Conservation (phyloP, 2,113 vertebrate genomes). For the Poeciliopsis retropinna region DNA sequence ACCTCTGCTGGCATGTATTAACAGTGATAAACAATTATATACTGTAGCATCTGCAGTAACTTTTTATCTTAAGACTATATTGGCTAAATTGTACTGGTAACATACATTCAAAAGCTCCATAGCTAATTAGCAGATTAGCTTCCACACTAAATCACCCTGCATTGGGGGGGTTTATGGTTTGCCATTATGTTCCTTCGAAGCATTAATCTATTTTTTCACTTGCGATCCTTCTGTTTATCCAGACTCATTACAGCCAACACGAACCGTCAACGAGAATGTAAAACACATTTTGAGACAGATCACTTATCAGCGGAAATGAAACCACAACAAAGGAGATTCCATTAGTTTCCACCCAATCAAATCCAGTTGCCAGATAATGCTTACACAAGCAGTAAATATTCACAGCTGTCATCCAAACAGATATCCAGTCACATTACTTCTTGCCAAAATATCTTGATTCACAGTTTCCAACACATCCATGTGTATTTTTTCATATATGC, state of each 20-base stretch:
- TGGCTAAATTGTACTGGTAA: background rate
- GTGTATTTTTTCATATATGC: background rate
- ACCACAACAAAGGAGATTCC: conserved; percentile 34
- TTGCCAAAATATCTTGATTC: conserved; percentile 4
- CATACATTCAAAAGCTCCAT: background rate
- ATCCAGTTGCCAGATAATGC: conserved; percentile 44
- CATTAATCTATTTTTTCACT: background rate
- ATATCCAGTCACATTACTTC: conserved; percentile 16
- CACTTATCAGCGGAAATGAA: conserved; percentile 59
- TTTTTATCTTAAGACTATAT: no score
- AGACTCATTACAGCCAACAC: conserved; percentile 17
- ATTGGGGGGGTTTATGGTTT: background rate
- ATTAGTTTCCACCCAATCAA: conserved; percentile 59
- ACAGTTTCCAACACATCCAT: conserved; percentile 7
- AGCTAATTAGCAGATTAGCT: background rate
- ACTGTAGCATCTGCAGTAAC: no score
- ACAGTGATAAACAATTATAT: no score
- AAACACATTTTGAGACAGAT: conserved; percentile 43
- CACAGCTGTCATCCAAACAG: conserved; percentile 25
- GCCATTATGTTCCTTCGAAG: background rate
- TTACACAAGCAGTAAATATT: conserved; percentile 32
- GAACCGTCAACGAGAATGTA: conserved; percentile 6
- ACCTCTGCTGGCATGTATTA: no score
- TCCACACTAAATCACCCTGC: background rate
- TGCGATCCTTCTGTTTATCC: background rate